Base-by-base conservation (phyloP, 2,888 invertebrate species). In the Exephanes ischioxanthus region DNA sequence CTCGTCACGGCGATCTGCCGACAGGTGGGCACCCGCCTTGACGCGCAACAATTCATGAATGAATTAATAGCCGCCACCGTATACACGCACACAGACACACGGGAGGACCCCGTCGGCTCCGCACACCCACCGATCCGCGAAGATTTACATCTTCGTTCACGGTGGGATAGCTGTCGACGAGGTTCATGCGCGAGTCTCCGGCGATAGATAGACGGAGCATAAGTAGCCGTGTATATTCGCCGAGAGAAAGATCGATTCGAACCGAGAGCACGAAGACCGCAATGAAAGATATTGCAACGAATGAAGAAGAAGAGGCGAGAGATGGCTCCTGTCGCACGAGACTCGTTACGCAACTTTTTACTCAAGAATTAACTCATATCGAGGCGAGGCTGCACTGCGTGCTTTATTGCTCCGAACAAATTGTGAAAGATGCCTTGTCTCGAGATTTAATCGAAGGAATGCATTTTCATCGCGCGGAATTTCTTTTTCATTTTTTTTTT, bases 41-140 rank as follows among this genome's bases (percentile, higher is more conserved):
- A 92, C 92, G 92, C 91, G 91, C 92, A 92, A 92, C 91, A 92
- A 92, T 92, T 91, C 92, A 92, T 92, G 92, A 92, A 92, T 93
- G 92, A 92, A 93, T 93, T 92, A 93, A 93, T 93, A 92, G 91
- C 89, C 89, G 87, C 86, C 87, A 91, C 90, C 91, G 91, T 84
- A 78, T 80, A 63, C 41, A 71, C 45, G 61, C 22, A 58, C n/a
- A 41, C 73, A 37, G 37, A 58, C 89, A 76, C 75, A 19, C 53
- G 19, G 19, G 19, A 33, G 63, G 53, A 51, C 4, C 79, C 66
- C 72, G 16, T 79, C 63, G 76, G 41, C 30, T 14, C 14, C 76
- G 63, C 73, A 33, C 41, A 66, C 45, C n/a, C 22, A 37, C 53
- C 61, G 58, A 71, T 66, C 70, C 89, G 88, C 89, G 86, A 86